A percentile compares a stretch with the other conserved stretches of the same genome.
These are phyloP conservation scores for Drosophila villosipedis DNA, from an alignment of 2,888 invertebrate genomes.

Conservation along the genomic window DNA sequence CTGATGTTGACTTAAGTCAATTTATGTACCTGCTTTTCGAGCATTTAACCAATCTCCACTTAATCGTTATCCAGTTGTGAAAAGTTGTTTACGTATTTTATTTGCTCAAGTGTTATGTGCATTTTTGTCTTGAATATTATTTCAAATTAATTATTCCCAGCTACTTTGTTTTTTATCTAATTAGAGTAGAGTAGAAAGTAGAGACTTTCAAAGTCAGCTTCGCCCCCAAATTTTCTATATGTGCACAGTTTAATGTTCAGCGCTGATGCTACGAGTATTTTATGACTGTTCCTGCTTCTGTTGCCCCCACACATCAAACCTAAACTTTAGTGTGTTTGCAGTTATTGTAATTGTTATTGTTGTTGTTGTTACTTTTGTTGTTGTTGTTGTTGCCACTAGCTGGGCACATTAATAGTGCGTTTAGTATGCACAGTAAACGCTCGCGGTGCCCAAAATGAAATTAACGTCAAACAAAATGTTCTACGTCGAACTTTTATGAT, in stretches of 20 bases:
- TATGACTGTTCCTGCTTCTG: constrained; percentile 15
- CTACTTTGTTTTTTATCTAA: too few species aligned
- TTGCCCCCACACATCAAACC: constrained; percentile 31
- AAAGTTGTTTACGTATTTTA: neutral
- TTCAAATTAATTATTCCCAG: neutral
- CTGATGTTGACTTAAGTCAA: neutral
- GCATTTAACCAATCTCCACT: neutral
- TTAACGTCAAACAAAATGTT: constrained; percentile 53
- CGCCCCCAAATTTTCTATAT: neutral
- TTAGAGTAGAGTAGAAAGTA: neutral
- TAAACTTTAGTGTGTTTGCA: constrained; percentile 37
- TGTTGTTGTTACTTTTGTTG: constrained; percentile 21
- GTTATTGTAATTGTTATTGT: constrained; percentile 34
- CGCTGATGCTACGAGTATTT: constrained; percentile 22
- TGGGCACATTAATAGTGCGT: constrained; percentile 63
- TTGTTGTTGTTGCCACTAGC: constrained; percentile 24
- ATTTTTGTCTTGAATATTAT: neutral
- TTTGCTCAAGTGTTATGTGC: too few species aligned
- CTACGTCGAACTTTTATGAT: constrained; percentile 58
- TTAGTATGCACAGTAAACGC: constrained; percentile 71
- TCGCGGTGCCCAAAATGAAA: constrained; percentile 52
- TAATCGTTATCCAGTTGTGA: neutral
- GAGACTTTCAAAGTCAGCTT: constrained; percentile 1
- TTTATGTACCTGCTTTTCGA: neutral
- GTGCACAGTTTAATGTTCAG: constrained; percentile 3